These are phyloP conservation scores for Spea multiplicata DNA, from an alignment of 2,113 vertebrate species.

Conservation along the genomic window DNA sequence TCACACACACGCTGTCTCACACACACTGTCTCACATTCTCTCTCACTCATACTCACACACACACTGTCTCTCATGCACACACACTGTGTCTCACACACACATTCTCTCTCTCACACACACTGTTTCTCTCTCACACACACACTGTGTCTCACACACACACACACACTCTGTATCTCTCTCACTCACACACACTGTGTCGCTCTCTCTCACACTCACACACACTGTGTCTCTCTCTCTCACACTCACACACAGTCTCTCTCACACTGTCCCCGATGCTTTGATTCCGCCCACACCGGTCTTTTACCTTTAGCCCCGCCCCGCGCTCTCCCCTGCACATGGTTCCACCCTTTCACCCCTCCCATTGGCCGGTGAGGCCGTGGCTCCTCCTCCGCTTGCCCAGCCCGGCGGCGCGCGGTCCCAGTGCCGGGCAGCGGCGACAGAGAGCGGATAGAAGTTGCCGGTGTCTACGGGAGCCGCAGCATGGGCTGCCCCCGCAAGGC, in stretches of 20 bases:
- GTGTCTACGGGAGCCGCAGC: constrained; percentile 52
- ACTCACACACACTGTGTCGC: neutral
- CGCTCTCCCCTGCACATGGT: neutral
- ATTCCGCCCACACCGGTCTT: neutral
- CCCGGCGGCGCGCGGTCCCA: constrained; percentile 35
- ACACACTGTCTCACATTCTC: too few species aligned
- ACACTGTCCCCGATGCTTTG: neutral
- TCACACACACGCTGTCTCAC: too few species aligned
- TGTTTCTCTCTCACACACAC: neutral
- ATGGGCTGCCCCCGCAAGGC: constrained; percentile 98
- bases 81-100: too few species aligned
- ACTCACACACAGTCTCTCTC: neutral
- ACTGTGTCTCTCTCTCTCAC: neutral
- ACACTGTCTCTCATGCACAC: too few species aligned
- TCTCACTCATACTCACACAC: too few species aligned
- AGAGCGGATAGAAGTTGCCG: constrained; percentile 62
- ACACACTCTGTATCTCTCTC: too few species aligned
- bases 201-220: neutral
- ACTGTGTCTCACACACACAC: constrained; percentile 34
- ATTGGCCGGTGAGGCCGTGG: constrained; percentile 32
- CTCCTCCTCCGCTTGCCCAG: constrained; percentile 18
- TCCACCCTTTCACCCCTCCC: too few species aligned
- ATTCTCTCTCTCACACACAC: too few species aligned
- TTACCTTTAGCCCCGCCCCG: neutral
- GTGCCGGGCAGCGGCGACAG: constrained; percentile 56